phyloP scores from a whole-genome alignment of 2,113 vertebrate genomes.

The Gallinago jamesoni region DNA sequence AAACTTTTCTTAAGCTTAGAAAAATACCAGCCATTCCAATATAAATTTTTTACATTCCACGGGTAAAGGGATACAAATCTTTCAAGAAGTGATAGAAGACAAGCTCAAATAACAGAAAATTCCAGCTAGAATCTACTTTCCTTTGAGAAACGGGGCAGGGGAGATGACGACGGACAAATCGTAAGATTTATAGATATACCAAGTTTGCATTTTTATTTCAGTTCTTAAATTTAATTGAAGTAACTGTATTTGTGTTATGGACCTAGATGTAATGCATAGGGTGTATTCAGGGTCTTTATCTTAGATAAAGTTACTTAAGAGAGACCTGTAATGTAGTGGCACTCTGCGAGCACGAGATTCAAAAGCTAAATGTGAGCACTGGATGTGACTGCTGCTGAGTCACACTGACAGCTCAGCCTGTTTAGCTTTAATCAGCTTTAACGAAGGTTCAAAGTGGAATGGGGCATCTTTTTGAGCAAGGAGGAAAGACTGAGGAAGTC shows the following conservation, averaged over 20 bases:
- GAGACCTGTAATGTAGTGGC: neutral
- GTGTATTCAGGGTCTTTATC: neutral
- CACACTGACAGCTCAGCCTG: neutral
- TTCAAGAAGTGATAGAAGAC: neutral
- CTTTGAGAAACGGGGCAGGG: neutral
- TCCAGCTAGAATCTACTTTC: neutral
- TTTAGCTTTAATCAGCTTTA: neutral
- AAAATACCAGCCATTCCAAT: neutral
- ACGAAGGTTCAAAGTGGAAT: neutral
- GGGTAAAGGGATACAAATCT: neutral
- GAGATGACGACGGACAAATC: neutral
- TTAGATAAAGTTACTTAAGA: neutral
- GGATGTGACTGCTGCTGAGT: neutral
- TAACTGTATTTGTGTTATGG: neutral
- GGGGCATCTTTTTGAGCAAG: neutral
- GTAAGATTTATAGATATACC: neutral
- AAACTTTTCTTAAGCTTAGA: neutral
- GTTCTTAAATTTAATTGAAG: neutral
- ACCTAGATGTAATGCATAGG: neutral
- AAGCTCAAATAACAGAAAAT: neutral
- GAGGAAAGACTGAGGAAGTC: neutral
- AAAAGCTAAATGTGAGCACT: neutral
- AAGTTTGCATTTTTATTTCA: neutral
- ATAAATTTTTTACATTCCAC: neutral
- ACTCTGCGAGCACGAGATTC: too few species aligned